Percentiles rank a stretch among this genome's conserved stretches.
phyloP scores from a whole-genome alignment of 1,140 invertebrate genomes.

The Wasmannia auropunctata region DNA sequence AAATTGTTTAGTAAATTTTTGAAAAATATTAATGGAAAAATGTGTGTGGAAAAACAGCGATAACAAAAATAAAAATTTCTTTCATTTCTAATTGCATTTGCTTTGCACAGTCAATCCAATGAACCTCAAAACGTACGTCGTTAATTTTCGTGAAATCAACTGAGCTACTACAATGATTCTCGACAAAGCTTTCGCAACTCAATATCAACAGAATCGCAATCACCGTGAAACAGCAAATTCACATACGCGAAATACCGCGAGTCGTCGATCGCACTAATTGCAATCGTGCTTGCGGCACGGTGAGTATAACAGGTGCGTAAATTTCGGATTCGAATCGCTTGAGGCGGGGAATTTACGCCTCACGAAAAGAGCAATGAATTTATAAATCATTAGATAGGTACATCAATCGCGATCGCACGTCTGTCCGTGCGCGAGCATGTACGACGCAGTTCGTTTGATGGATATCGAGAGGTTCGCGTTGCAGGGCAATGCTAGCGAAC shows the following conservation, averaged over 20 bases:
- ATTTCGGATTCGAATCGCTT: neutral
- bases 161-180: neutral
- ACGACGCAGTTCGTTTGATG: neutral
- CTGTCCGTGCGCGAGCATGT: neutral
- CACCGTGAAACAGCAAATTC: constrained; percentile 9
- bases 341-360: constrained; percentile 11
- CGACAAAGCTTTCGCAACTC: constrained; percentile 17
- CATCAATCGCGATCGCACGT: constrained; percentile 20
- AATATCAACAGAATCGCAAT: constrained; percentile 36
- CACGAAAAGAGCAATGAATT: neutral
- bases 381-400: neutral
- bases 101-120: neutral
- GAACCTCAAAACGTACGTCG: constrained; percentile 11
- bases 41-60: neutral
- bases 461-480: constrained; percentile 2
- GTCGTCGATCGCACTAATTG: constrained; percentile 65
- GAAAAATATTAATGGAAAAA: neutral
- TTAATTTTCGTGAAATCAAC: constrained; percentile 25
- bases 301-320: neutral
- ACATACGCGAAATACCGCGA: constrained; percentile 55
- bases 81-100: neutral
- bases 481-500: neutral
- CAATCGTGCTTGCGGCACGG: neutral
- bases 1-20: neutral
- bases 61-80: neutral